Percentiles rank a stretch among this genome's conserved stretches.
These are phyloP conservation scores for Gymnoscopelus braueri DNA, from an alignment of 2,797 vertebrate genomes.

Conservation along the genomic window DNA sequence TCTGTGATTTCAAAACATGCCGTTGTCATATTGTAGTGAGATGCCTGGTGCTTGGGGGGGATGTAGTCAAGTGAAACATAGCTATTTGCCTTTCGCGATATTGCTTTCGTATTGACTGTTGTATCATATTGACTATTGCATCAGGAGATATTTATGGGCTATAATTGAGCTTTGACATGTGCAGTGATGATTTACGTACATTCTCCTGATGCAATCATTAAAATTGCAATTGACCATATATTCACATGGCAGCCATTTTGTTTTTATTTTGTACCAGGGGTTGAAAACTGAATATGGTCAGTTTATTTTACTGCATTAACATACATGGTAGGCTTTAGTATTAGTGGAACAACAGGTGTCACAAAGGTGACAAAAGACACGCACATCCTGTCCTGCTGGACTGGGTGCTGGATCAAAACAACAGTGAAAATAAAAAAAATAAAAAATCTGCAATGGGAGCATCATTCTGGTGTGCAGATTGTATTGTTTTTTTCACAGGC, in stretches of 20 bases:
- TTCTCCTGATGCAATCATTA: conserved; percentile 28
- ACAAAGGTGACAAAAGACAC: too few species aligned
- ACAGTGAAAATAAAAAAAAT: too few species aligned
- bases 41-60: conserved; percentile 18
- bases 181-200: conserved; percentile 36
- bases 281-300: too few species aligned
- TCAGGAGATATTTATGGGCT: conserved; percentile 44
- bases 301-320: too few species aligned
- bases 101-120: conserved; percentile 53
- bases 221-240: conserved; percentile 30
- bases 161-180: conserved; percentile 43
- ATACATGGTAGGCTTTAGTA: conserved; percentile 14
- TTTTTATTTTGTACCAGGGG: too few species aligned
- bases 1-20: conserved; percentile 44
- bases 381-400: too few species aligned
- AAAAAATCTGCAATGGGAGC: too few species aligned
- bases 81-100: conserved; percentile 33
- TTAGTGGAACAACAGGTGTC: conserved; percentile 2
- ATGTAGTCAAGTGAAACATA: conserved; percentile 34
- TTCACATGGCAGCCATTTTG: too few species aligned
- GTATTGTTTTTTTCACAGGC: too few species aligned
- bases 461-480: too few species aligned
- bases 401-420: too few species aligned
- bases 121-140: conserved; percentile 18
- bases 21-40: conserved; percentile 31